Conservation (phyloP, 2,888 invertebrate genomes). For the Pristionchus maxplancki region DNA sequence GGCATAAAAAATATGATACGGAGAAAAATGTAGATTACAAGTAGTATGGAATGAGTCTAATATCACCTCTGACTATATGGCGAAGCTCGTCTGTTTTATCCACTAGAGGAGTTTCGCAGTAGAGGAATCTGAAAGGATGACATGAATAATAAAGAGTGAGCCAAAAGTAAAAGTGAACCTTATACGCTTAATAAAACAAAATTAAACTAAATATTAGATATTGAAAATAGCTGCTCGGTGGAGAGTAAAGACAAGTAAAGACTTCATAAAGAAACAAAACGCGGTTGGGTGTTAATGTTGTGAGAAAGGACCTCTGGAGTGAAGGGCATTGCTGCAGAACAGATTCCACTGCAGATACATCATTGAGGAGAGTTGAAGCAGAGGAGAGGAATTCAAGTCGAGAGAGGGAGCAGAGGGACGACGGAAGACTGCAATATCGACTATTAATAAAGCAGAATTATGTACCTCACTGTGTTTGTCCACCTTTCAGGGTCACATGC, state of each 20-base stretch:
- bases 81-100: not conserved
- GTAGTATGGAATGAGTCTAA: slow-evolving; percentile 39
- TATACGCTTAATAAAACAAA: not conserved
- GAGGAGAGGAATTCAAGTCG: slow-evolving; percentile 36
- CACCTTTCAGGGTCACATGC: too few species aligned
- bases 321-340: not conserved
- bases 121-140: slow-evolving; percentile 4
- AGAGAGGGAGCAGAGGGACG: slow-evolving; percentile 9
- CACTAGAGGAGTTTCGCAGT: slow-evolving; percentile 39
- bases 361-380: not conserved
- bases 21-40: too few species aligned
- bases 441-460: too few species aligned
- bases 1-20: not conserved
- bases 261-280: too few species aligned
- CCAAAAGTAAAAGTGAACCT: not conserved
- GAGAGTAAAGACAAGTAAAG: too few species aligned
- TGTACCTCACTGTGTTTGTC: too few species aligned
- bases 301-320: slow-evolving; percentile 5
- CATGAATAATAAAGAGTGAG: not conserved
- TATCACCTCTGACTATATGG: not conserved
- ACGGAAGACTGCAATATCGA: not conserved
- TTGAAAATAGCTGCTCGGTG: too few species aligned
- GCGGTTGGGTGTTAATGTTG: not conserved
- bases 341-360: not conserved
- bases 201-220: not conserved